phyloP scores from a whole-genome alignment of 2,797 vertebrate genomes.

The Chromobotia macracanthus region DNA sequence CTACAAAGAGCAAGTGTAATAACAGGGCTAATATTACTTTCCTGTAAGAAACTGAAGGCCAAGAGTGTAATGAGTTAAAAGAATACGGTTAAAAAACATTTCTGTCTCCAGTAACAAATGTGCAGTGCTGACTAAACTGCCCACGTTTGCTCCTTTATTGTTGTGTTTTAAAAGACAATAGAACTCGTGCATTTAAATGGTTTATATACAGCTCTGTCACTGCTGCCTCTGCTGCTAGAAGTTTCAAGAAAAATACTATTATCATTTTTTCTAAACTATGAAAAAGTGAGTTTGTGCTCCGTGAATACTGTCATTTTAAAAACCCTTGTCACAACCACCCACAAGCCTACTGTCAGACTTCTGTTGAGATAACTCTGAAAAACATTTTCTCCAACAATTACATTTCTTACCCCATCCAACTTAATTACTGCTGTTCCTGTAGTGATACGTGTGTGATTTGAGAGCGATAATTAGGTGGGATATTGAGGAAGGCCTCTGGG shows the following conservation, averaged over 20 bases:
- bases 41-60: conserved; percentile 39
- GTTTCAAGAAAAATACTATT: neutral
- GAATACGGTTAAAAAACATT: conserved; percentile 48
- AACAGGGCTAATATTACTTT: conserved; percentile 19
- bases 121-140: conserved; percentile 12
- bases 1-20: conserved; percentile 38
- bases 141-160: conserved; percentile 23
- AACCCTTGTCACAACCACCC: conserved; percentile 55
- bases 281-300: neutral
- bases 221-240: neutral
- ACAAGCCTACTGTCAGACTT: conserved; percentile 47
- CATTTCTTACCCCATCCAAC: conserved; percentile 66
- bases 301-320: conserved; percentile 5
- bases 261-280: neutral
- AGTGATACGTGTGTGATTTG: conserved; percentile 77
- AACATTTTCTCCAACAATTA: conserved; percentile 69
- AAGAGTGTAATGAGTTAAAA: conserved; percentile 42
- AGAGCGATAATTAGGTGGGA: conserved; percentile 80
- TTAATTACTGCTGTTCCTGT: conserved; percentile 82
- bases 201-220: neutral
- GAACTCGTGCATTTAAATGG: neutral
- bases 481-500: conserved; percentile 79
- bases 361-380: conserved; percentile 41
- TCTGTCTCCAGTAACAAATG: conserved; percentile 41
- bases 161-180: conserved; percentile 33